Percentiles rank a stretch among this genome's conserved stretches.
Evolutionary conservation across 2,113 vertebrate genomes (phyloP).

Genomic region (Benitochromis conjunctus): DNA sequence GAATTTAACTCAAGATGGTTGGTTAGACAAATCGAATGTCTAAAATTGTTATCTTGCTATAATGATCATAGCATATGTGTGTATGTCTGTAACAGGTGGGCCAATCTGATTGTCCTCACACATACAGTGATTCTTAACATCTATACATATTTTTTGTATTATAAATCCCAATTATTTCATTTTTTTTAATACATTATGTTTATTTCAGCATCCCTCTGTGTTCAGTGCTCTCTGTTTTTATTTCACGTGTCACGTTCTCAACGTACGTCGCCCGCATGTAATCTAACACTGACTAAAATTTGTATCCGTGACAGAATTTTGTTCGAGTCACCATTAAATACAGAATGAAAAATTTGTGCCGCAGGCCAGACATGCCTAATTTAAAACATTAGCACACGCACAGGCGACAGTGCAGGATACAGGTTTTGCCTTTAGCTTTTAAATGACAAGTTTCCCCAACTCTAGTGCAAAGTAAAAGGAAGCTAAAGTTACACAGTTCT

Average conservation of each 20-base stretch:
- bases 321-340: not conserved
- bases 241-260: not conserved
- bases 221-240: too few relatives aligned
- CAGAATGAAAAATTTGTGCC: not conserved
- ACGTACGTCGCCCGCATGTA: accelerated
- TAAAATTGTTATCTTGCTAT: not conserved
- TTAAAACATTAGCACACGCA: not conserved
- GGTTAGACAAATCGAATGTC: not conserved
- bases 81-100: not conserved
- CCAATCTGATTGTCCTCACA: not conserved
- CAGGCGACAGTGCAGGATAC: not conserved
- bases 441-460: not conserved
- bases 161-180: not conserved
- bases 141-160: not conserved
- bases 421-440: not conserved
- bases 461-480: not conserved
- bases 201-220: not conserved
- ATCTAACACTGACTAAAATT: not conserved
- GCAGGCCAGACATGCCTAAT: not conserved
- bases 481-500: not conserved
- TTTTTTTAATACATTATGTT: not conserved
- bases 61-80: not conserved
- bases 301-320: not conserved
- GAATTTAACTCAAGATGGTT: accelerated
- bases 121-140: not conserved